Evolutionary conservation across 2,113 vertebrate species (phyloP), one percentile per base, ranked within the genome.

Genomic region (Pygoscelis antarcticus): DNA sequence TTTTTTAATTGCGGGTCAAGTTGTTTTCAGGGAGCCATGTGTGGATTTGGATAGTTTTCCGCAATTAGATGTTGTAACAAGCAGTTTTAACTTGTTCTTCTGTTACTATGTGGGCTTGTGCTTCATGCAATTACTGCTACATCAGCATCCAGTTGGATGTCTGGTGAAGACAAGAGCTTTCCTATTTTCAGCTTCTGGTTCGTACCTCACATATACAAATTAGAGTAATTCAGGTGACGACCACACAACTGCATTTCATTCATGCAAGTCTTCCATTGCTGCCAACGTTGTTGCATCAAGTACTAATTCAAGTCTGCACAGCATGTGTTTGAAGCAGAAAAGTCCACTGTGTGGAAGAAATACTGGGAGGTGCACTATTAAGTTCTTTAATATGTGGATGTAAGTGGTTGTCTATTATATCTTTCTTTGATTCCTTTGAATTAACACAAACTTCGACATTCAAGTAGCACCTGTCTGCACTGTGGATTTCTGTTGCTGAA

Each of bases 31-130:
- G 26, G 8, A 57, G 1, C 5, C 3, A 7, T 13, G 2, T 27
- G 7, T 70, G 16, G 6, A 5, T 61, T 83, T 0, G 0, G 3
- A 29, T 52, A 38, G 4, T 32, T 91, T 91, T 72, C 51, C 20
- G 61, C n/a, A 27, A 60, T 29, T 72, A 69, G 7, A 8, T 49
- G 5, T 7, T 13, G 2, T 11, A 72, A 29, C 10, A 75, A 84
- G 13, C 6, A 74, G 10, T 1, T 83, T 72, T 32, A 51, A 25
- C 4, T 21, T 91, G 8, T 80, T 79, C 21, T 9, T 1, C 11
- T 66, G 1, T 36, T 65, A 11, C 11, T 30, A 3, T 0, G 34
- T 4, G 4, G 10, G 3, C 2, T 70, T 76, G 12, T n/a, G 30
- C 11, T 65, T 10, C 8, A 21, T 6, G 15, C 0, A 30, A 9